Base-by-base conservation (phyloP, 2,888 invertebrate species). In the Rhamphomyia laevipes region DNA sequence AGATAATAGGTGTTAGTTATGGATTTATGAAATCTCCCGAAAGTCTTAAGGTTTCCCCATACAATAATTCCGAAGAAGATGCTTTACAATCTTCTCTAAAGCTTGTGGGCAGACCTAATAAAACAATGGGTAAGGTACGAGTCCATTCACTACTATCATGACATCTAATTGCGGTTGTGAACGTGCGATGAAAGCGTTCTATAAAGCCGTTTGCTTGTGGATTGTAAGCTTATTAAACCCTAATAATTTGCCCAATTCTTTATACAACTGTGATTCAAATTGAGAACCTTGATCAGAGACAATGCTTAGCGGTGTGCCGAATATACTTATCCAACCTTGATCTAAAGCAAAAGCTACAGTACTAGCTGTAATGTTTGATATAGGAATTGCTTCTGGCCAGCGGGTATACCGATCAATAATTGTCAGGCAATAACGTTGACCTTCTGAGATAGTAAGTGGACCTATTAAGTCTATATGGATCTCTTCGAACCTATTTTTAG, bases 151-250 rank as follows among this genome's bases (percentile, higher is more conserved):
- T 9, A 30, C 11, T 30, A 9, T 30, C 7, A 9, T 48, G 30
- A 47, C 33, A 35, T 38, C 3, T 43, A 10, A 51, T 47, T 1
- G 47, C 10, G 17, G 50, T 23, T 55, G 67, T 71, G 44, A 70
- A 50, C 15, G 59, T 58, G 2, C 71, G 56, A 51, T 72, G 70
- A 46, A 63, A 61, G 3, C 67, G 52, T 51, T 71, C 68, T 1
- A 71, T 58, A 50, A 67, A 58, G 0, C 67, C 68, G 44, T 71
- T 70, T 0, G 63, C 55, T 41, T 58, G 55, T 21, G 68, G 64
- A 52, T 67, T 64, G 52, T 65, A 65, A 11, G 62, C 53, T 57
- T 57, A 50, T 59, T 55, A 45, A 50, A 53, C 45, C 59, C 62
- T 50, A 61, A 53, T 48, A n/a, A n/a, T n/a, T n/a, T n/a, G n/a